Evolutionary conservation across 2,797 vertebrate species (phyloP), one percentile per base, ranked within the genome.

Genomic region (Lepilemur septentrionalis): DNA sequence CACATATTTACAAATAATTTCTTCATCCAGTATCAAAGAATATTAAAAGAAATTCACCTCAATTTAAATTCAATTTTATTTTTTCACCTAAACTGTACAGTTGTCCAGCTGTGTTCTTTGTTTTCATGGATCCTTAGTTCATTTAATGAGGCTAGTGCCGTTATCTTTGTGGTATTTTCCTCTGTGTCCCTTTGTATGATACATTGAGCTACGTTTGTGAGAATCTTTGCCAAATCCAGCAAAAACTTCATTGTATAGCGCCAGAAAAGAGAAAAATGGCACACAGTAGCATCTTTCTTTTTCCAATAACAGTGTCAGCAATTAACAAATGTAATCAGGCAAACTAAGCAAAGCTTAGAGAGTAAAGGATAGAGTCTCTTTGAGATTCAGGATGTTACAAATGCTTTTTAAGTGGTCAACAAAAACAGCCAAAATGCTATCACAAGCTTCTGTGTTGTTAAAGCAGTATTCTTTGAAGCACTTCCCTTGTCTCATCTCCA

Each of bases 241-340:
- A 86, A 95, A 94, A 96, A 61, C 52, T 38, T 94, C 83, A 97
- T 89, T 98, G 75, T 93, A 83, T 4, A 86, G 11, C 11, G 46
- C 76, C 73, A 96, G 79, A 61, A 91, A 87, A 93, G 70, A 93
- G 85, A 86, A 82, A 95, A 61, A 76, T 76, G 32, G 65, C 23
- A 86, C 50, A 72, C 28, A 85, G 48, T 82, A 96, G 83, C 50
- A 94, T 93, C 79, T 76, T 83, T 86, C 52, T 90, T 67, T 55
- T 18, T n/a, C 23, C 73, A 92, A 20, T 63, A 89, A 93, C 63
- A 88, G 14, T 67, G 41, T 83, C 73, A 94, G 73, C 46, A 89
- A 94, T 96, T 80, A 93, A 86, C 93, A 90, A 97, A 89, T 86
- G 9, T 85, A 93, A 96, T 82, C 91, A 96, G 80, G 75, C 57